Base-by-base conservation (phyloP, 2,797 vertebrate genomes). In the Eospalax fontanierii region DNA sequence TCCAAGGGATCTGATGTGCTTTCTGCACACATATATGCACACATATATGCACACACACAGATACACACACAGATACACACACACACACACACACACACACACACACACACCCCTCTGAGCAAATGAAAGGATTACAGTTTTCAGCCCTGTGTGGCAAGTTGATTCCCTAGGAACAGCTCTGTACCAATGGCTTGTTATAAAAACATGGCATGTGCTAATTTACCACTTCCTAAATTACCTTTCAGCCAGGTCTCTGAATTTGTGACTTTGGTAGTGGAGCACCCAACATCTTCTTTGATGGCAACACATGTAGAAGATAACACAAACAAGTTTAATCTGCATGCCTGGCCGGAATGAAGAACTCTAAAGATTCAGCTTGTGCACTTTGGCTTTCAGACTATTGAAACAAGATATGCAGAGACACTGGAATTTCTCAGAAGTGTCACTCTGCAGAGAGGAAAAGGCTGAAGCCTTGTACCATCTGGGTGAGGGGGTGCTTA, bases 231-330 rank as follows among this genome's bases (percentile, higher is more conserved):
- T 26, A 30, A 89, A 0, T 50, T 26, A 38, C 19, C 21, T 8
- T 4, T 59, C 68, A 61, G 68, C 18, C 4, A 9, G 40, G 38
- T 43, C 68, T 43, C 68, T 14, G 80, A 70, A 71, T 33, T 21
- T 75, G 9, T n/a, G 78, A 73, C 38, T 61, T 78, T 75, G 87
- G 38, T 4, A 40, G 38, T 10, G 18, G 8, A 40, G 26, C 1
- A 1, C 4, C 19, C 6, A 5, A 26, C 15, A 2, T 12, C 0
- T 54, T 9, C 0, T 38, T 30, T 43, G n/a, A 71, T 71, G 59
- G 35, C 43, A 12, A n/a, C 15, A 35, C 40, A 82, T 54, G 16
- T 2, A 0, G 46, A 33, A 61, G 2, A 76, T 61, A 46, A 43
- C 16, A 0, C 22, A 57, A 89, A 10, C 3, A 46, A 71, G 19